A percentile compares a stretch with the other conserved stretches of the same genome.
phyloP scores from a whole-genome alignment of 2,113 vertebrate species.

The human region GRCh38 chrX:130087001-130087500 shows the following conservation, averaged over 20 bases:
- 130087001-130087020: conserved; percentile 68
- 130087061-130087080: conserved; percentile 50
- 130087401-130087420: neutral
- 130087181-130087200: neutral
- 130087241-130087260: neutral
- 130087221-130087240: neutral
- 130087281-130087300: neutral
- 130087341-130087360: neutral
- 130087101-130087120: conserved; percentile 54
- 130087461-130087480: neutral
- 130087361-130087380: neutral
- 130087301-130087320: neutral
- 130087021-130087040: conserved; percentile 30
- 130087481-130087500: neutral
- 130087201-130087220: neutral
- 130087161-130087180: neutral
- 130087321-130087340: neutral
- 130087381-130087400: neutral
- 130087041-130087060: neutral
- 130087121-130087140: conserved; percentile 51
- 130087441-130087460: neutral
- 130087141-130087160: neutral
- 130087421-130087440: neutral
- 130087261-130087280: neutral
- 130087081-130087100: conserved; percentile 6